Conservation (phyloP, 2,113 vertebrate species). For the Meriones unguiculatus region DNA sequence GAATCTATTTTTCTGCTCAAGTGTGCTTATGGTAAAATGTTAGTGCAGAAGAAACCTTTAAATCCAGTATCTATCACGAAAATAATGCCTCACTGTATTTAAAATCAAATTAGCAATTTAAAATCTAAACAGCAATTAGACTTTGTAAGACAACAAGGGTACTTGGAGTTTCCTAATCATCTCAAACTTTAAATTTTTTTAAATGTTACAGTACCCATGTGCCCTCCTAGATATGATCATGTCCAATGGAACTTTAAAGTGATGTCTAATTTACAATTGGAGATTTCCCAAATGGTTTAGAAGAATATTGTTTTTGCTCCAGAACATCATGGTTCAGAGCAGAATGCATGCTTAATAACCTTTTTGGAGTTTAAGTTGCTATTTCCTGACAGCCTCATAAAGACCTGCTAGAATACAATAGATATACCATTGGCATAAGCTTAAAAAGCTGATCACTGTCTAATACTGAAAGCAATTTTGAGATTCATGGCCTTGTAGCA, state of each 20-base stretch:
- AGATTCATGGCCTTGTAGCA: neutral
- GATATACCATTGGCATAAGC: no score
- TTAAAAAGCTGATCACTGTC: neutral
- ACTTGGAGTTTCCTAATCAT: neutral
- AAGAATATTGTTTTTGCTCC: neutral
- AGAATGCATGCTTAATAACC: neutral
- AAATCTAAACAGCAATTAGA: neutral
- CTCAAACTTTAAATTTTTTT: neutral
- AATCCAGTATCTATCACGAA: neutral
- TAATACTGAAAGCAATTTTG: neutral
- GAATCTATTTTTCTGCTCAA: neutral
- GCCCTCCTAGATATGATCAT: neutral
- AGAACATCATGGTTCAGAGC: neutral
- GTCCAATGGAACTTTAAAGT: neutral
- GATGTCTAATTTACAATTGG: no score
- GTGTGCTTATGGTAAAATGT: neutral
- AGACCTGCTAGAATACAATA: neutral
- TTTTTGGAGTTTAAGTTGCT: neutral
- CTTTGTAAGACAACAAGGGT: neutral
- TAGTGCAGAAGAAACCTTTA: neutral
- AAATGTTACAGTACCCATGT: neutral
- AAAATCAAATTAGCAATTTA: neutral
- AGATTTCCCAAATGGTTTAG: neutral
- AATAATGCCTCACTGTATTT: neutral
- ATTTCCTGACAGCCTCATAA: neutral